Evolutionary conservation across 2,113 vertebrate species (phyloP), one percentile per base, ranked within the genome.

Genomic region (Erpornis zantholeuca): DNA sequence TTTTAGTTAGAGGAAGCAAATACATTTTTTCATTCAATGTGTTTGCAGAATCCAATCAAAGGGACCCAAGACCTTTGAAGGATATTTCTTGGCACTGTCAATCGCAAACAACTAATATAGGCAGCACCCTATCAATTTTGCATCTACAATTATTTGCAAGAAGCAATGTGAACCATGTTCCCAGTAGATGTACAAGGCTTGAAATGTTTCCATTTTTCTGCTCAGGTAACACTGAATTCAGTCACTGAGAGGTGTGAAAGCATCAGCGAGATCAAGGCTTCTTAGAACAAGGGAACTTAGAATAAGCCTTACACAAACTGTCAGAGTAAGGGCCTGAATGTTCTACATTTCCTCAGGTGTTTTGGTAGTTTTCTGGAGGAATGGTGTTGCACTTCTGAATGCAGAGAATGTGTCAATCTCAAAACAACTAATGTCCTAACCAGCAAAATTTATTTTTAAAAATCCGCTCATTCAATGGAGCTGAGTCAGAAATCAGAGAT

Each of bases 401-500:
- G 24, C 38, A 70, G 64, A 45, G 54, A 72, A 64, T 56, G 17
- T 35, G 9, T 63, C 78, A 6, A 44, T 44, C 45, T 85, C 31
- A 75, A 75, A 65, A 31, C 27, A 81, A 18, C 2, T 1, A 1
- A 53, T 87, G 56, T 17, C 25, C 6, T 29, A 69, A 54, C 9
- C 6, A 80, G 49, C 40, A 72, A 71, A 50, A 19, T 0, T 8
- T 49, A 33, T 28, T 16, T 4, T 2, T 44, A 56, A 56, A 49
- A n/a, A 23, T 25, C 25, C 1, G 3, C 56, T 83, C 0, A 0
- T 57, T 61, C 35, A 44, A 4, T 50, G 28, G 33, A 49, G 6
- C 59, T 21, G 14, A 57, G 59, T 71, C 27, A 71, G 38, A 29
- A 90, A 38, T 33, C 11, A 21, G 19, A 79, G 14, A 53, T 7